Evolutionary conservation across 2,113 vertebrate species (phyloP), one percentile per base, ranked within the genome.

Genomic region (Xenopus borealis): DNA sequence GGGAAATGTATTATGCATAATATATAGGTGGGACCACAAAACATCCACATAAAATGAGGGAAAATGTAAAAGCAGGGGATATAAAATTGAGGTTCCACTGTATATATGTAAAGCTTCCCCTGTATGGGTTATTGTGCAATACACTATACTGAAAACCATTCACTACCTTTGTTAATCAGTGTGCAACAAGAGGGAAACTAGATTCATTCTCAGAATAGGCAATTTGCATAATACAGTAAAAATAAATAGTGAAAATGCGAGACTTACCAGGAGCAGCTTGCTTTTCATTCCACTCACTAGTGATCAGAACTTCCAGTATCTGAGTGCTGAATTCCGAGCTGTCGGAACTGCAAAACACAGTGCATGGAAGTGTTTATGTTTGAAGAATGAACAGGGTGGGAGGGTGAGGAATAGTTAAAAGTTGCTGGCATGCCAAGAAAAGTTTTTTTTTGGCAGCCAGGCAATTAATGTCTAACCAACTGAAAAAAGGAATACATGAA

Each of bases 201-300:
- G 23, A 27, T 27, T 27, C 23, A 27, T 27, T 27, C 23, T 40
- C 3, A 40, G 33, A 40, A 40, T 40, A 9, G 33, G 5, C 33
- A 40, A 40, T 40, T 2, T 12, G 14, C 14, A 12, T 13, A 50
- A 50, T 4, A 50, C 6, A 10, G 11, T 50, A 1, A 50, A 16
- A 50, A 1, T 3, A 50, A 50, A 50, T 9, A 50, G 8, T 40
- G 33, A 50, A 55, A 53, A 13, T 7, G 17, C 14, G 6, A 16
- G 14, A 55, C 17, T 79, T 93, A 99, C 97, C 97, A 94, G 96
- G 96, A 85, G 95, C 94, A 10, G 92, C 86, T 81, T 94, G 96
- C 83, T 81, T 92, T 69, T 96, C 96, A 81, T 87, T 93, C 93
- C 91, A 93, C 86, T 98, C 96, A 12, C 93, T 95, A 82, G 91